These are phyloP conservation scores for Hydrozoanthus tunicans DNA, from an alignment of 64 coral and sea anemone species.

Conservation along the genomic window DNA sequence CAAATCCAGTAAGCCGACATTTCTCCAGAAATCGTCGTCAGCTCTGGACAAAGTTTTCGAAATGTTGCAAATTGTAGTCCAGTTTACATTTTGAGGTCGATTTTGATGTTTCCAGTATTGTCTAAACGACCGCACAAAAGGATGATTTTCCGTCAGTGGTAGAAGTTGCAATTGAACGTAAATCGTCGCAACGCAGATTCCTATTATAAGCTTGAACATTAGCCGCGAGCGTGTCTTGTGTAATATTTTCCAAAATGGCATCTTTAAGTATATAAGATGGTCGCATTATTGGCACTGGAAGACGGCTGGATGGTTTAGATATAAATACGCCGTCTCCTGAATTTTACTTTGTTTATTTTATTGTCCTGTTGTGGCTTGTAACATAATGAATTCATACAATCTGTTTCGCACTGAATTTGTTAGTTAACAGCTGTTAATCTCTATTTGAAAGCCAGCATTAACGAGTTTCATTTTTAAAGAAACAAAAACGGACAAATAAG, in stretches of 20 bases:
- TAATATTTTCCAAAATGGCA: not conserved
- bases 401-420: no score
- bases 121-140: not conserved
- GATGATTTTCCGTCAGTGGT: conserved; percentile 11
- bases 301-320: no score
- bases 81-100: conserved; percentile 17
- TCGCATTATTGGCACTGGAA: no score
- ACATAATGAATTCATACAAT: no score
- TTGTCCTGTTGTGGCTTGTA: no score
- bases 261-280: not conserved
- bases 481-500: no score
- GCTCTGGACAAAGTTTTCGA: not conserved
- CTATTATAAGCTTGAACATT: conserved; percentile 15
- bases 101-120: not conserved
- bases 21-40: not conserved
- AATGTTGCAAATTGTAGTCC: conserved; percentile 19
- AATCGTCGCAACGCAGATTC: conserved; percentile 9
- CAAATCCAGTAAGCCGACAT: conserved; percentile 9
- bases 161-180: conserved; percentile 63
- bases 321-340: no score
- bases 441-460: no score
- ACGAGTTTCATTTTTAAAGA: no score
- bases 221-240: not conserved
- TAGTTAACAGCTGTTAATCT: no score
- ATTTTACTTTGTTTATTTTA: no score